Evolutionary conservation across 2,113 vertebrate species (phyloP), one percentile per base, ranked within the genome.

Genomic region (Melanerpes formicivorus): DNA sequence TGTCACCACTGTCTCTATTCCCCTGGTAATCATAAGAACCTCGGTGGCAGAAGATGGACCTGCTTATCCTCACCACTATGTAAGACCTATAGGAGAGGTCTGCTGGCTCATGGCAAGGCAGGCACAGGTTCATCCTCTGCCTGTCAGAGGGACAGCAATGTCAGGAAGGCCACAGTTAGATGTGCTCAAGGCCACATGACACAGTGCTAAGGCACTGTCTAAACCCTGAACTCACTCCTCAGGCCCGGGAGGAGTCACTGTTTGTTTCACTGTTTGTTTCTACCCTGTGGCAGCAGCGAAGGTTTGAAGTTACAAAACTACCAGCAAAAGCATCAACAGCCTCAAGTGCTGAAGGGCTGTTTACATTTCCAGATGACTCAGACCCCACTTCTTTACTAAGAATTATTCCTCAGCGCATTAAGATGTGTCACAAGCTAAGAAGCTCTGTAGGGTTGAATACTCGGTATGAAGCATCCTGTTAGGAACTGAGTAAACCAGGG

Each of bases 321-420:
- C 82, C 8, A 26, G 46, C 34, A 60, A 69, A 90, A 94, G 62
- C 77, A 91, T 26, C 72, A 89, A 77, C 60, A 80, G 30, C 5
- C 3, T 63, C 58, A 83, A 83, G 77, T 67, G 73, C 77, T 77
- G 56, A 91, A 84, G 55, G 73, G 86, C 48, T 95, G 85, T 95
- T 96, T 96, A 93, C 88, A 93, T 95, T 88, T 94, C 88, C 80
- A 83, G 82, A 95, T 96, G 94, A 95, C 62, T 96, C 95, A 96
- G 54, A 83, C 72, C 4, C 58, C 63, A 30, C 58, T 89, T 86
- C 73, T 72, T 60, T 86, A 48, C 83, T 84, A 83, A 77, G 73
- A 90, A 93, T 69, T 84, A 67, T n/a, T 90, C 62, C 70, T 84
- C 5, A 1, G 76, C 50, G 66, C 29, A n/a, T 84, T 88, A 94